phyloP scores from a whole-genome alignment of 2,113 vertebrate genomes.

The Eptesicus fuscus region DNA sequence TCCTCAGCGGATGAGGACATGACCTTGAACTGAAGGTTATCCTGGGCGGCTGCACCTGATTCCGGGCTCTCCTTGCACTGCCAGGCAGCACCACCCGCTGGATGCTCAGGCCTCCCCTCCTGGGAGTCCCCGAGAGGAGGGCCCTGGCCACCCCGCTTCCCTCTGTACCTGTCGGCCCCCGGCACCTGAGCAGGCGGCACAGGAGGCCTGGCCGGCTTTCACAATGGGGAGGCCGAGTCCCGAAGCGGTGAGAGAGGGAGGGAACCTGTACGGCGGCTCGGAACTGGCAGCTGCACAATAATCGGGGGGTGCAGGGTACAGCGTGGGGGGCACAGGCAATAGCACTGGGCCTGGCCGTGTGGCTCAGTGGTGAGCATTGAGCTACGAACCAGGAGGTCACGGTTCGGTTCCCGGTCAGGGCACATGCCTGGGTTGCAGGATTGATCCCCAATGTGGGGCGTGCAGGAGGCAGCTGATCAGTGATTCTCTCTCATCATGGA shows the following conservation, averaged over 20 bases:
- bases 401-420: no score
- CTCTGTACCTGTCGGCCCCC: background rate
- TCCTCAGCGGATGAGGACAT: background rate
- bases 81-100: accelerated
- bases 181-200: accelerated
- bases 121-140: accelerated
- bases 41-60: accelerated
- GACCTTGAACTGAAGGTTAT: background rate
- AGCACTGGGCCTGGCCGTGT: no score
- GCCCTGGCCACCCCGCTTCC: accelerated
- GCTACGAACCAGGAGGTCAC: no score
- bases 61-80: background rate
- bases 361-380: no score
- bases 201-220: background rate
- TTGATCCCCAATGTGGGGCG: no score
- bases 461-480: no score
- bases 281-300: background rate
- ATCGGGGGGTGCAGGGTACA: accelerated
- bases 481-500: no score
- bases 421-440: no score
- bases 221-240: background rate
- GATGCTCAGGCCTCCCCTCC: accelerated
- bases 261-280: no score
- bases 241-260: background rate
- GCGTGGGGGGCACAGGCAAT: background rate